A percentile compares a stretch with the other conserved stretches of the same genome.
These are phyloP conservation scores for Automeris io DNA, from an alignment of 2,888 invertebrate genomes.

Conservation along the genomic window DNA sequence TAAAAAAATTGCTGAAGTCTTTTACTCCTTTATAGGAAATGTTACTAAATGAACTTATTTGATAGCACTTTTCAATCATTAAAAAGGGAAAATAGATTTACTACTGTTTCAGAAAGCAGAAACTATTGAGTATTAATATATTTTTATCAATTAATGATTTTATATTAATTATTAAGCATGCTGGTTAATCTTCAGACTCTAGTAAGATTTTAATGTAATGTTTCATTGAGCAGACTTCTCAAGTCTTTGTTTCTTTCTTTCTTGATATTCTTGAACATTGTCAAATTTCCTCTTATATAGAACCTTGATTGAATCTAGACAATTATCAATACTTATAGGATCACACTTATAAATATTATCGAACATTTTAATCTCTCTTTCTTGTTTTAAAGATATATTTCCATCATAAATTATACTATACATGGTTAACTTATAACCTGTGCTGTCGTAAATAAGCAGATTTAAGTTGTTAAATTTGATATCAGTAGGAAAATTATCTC, in stretches of 20 bases:
- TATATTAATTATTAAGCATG: too few species aligned
- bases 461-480: conserved; percentile 41
- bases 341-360: conserved; percentile 20
- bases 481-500: conserved; percentile 60
- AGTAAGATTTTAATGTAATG: conserved; percentile 10
- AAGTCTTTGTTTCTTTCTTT: conserved; percentile 83
- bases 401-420: conserved; percentile 41
- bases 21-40: too few species aligned
- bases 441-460: conserved; percentile 55
- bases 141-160: too few species aligned
- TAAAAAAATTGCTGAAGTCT: too few species aligned
- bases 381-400: conserved; percentile 24
- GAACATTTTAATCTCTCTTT: conserved; percentile 39
- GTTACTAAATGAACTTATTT: too few species aligned
- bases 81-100: too few species aligned
- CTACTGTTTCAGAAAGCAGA: too few species aligned
- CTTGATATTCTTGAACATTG: conserved; percentile 87
- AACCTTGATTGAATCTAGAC: conserved; percentile 61
- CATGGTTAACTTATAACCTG: conserved; percentile 40
- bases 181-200: too few species aligned
- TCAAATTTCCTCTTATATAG: conserved; percentile 88
- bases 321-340: conserved; percentile 18
- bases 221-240: conserved; percentile 54
- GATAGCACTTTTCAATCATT: too few species aligned
- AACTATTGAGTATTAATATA: too few species aligned